A percentile compares a stretch with the other conserved stretches of the same genome.
phyloP scores from a whole-genome alignment of 2,888 invertebrate species.

The Eristalis pertinax region DNA sequence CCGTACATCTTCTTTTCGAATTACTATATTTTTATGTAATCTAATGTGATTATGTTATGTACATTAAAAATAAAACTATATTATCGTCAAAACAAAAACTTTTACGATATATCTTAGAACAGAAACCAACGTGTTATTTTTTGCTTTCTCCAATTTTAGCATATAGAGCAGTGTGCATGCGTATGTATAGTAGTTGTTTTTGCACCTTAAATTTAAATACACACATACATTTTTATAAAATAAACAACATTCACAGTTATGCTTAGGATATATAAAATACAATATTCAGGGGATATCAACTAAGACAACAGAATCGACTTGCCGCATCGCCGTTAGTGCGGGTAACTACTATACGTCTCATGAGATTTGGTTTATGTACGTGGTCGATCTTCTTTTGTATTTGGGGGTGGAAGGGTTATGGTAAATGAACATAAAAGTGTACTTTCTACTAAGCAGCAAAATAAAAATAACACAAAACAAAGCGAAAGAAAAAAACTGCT shows the following conservation, averaged over 20 bases:
- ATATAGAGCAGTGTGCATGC: constrained; percentile 1
- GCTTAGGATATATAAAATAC: constrained; percentile 54
- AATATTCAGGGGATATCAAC: constrained; percentile 48
- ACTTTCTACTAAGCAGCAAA: background rate
- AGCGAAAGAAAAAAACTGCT: background rate
- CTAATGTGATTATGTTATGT: constrained; percentile 67
- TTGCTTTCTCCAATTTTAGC: constrained; percentile 4
- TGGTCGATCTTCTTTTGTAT: background rate
- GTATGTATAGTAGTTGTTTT: constrained; percentile 30
- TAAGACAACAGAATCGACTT: constrained; percentile 27
- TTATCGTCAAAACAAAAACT: constrained; percentile 25
- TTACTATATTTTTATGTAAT: constrained; percentile 38
- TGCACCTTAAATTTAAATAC: constrained; percentile 51
- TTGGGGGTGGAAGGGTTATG: background rate
- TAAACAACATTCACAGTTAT: constrained; percentile 60
- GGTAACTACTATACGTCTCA: constrained; percentile 34
- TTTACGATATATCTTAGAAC: constrained; percentile 28
- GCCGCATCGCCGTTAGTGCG: constrained; percentile 29
- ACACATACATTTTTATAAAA: constrained; percentile 36
- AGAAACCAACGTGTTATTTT: constrained; percentile 40
- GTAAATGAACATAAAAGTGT: background rate
- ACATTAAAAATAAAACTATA: constrained; percentile 57
- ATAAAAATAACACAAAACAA: constrained; percentile 5
- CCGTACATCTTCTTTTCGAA: constrained; percentile 32
- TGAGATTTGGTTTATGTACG: constrained; percentile 1